Evolutionary conservation across 1,140 invertebrate species (phyloP).

Genomic region (Heliconius nattereri): DNA sequence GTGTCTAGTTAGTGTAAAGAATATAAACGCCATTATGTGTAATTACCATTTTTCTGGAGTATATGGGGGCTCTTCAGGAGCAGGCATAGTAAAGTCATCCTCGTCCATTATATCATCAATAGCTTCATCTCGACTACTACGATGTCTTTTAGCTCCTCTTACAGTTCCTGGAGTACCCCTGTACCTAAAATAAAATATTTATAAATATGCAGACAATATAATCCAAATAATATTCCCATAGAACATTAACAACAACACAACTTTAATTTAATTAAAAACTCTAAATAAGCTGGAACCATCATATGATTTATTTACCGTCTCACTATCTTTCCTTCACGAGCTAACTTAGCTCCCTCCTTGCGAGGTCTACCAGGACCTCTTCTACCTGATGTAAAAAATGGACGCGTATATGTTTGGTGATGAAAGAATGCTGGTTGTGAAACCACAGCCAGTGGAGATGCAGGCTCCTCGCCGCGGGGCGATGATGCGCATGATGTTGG

Average conservation of each 20-base stretch:
- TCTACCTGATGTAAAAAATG: constrained; percentile 82
- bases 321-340: constrained; percentile 73
- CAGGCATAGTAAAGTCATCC: constrained; percentile 78
- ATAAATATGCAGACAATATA: neutral
- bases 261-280: too few species aligned
- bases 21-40: neutral
- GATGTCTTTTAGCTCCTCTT: constrained; percentile 74
- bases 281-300: neutral
- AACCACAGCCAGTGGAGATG: constrained; percentile 67
- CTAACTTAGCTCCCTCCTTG: constrained; percentile 83
- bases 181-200: constrained; percentile 54
- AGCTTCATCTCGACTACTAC: constrained; percentile 79
- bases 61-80: constrained; percentile 87
- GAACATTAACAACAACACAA: too few species aligned
- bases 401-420: constrained; percentile 65
- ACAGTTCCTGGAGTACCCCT: constrained; percentile 71
- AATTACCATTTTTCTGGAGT: constrained; percentile 88
- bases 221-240: neutral
- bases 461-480: constrained; percentile 79
- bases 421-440: constrained; percentile 68
- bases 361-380: constrained; percentile 87
- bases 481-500: constrained; percentile 82
- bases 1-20: neutral
- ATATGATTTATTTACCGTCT: constrained; percentile 56
- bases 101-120: constrained; percentile 81